A percentile compares a stretch with the other conserved stretches of the same genome.
Evolutionary conservation across 2,113 vertebrate species (phyloP).

Genomic region (Eubucco bourcierii): DNA sequence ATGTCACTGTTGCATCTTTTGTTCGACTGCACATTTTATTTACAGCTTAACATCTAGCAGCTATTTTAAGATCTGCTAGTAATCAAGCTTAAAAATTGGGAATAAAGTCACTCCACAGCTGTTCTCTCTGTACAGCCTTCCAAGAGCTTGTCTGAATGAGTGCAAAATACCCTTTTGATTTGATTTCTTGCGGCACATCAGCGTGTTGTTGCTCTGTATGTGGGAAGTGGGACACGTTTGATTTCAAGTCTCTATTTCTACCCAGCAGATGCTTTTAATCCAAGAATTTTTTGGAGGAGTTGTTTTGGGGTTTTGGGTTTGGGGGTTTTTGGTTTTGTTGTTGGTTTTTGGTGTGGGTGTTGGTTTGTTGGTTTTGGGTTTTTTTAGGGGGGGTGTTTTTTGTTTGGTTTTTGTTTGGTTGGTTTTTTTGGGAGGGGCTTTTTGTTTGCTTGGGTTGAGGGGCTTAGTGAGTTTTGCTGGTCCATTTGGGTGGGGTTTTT

Average conservation of each 20-base stretch:
- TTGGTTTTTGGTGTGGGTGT: not conserved
- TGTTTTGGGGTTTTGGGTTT: not conserved
- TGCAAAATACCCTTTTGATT: slow-evolving; percentile 9
- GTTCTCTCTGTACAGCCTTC: slow-evolving; percentile 1
- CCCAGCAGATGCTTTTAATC: not conserved
- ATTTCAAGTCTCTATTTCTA: not conserved
- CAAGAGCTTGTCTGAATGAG: slow-evolving; percentile 20
- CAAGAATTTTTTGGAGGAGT: not conserved
- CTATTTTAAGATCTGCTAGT: slow-evolving; percentile 45
- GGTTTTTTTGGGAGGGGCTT: not conserved
- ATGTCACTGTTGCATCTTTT: slow-evolving; percentile 25
- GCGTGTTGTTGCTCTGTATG: not conserved
- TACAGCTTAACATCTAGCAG: not conserved
- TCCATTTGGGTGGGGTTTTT: too few relatives aligned
- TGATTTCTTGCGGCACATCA: slow-evolving; percentile 1
- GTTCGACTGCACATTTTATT: slow-evolving; percentile 37
- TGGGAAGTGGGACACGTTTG: not conserved
- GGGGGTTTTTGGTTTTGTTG: too few relatives aligned
- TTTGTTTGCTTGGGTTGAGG: too few relatives aligned
- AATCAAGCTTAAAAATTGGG: slow-evolving; percentile 29
- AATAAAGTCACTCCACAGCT: slow-evolving; percentile 34
- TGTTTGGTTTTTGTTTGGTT: too few relatives aligned
- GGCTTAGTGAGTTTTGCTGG: too few relatives aligned
- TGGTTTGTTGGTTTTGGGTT: too few relatives aligned
- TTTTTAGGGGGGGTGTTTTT: too few relatives aligned